Base-by-base conservation (phyloP, 1,140 invertebrate genomes). In the Anoplolepis gracilipes region DNA sequence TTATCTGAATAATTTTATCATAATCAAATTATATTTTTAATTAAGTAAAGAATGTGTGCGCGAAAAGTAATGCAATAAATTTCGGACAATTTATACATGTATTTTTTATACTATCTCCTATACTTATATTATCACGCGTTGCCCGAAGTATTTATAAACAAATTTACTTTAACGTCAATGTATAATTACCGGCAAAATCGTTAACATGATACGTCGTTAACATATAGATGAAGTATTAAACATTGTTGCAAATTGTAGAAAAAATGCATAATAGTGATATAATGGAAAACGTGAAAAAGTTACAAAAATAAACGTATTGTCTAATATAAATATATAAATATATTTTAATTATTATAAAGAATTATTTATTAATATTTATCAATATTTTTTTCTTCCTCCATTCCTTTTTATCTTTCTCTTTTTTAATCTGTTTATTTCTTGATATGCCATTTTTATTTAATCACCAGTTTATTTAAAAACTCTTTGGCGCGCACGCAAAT, bases 211-310 rank as follows among this genome's bases (percentile, higher is more conserved):
- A 49, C 25, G 28, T 10, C 13, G 19, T 25, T 5, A n/a, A 59
- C 69, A 69, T 72, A 70, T 16, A 73, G 30, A n/a, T 57, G 25
- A 72, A 73, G 36, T 82, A 42, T 82, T 82, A 82, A 73, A 73
- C 19, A 70, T 22, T 59, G 36, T 42, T 59, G 36, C 3, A 19
- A 33, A 13, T 59, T 73, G 39, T 72, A 46, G 25, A 59, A 55
- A 72, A 22, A 72, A 16, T 19, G 25, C n/a, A 5, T 3, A 4
- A 19, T 22, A 59, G 46, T 25, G 28, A 82, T 72, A 42, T n/a
- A 10, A 22, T 59, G 2, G 53, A 19, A 72, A 53, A 28, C 25
- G 8, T 53, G 28, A n/a, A 70, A 28, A 49, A 70, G 25, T 7
- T 49, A 2, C 25, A 49, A 19, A 8, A n/a, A n/a, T 1, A 30